Base-by-base conservation (phyloP, 2,888 invertebrate genomes). In the Brenthis daphne region DNA sequence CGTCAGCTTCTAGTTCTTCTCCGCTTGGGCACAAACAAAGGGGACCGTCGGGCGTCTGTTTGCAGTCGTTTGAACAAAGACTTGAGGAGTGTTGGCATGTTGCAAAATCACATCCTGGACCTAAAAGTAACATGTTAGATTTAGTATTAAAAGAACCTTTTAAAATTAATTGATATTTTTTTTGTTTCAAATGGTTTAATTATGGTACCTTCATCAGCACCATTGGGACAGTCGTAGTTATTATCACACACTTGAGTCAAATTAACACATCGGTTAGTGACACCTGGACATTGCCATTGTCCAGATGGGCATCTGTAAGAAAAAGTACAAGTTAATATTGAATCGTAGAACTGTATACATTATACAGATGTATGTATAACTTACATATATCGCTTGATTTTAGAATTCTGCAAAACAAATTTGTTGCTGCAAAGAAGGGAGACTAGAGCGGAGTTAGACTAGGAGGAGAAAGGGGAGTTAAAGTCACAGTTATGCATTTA, bases 11-110 rank as follows among this genome's bases (percentile, higher is more conserved):
- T 5, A 99, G 90, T 74, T 96, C 95, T 85, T 99, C 98, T 0
- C 99, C 99, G 0, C 91, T 84, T 0, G 98, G 99, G 85, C 99
- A 99, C 0, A 96, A 94, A 82, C 99, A 99, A 57, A 97, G 90
- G 0, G 98, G 97, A 0, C 99, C 99, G 47, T 91, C 84, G 0
- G 98, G 98, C 0, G 98, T 98, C 82, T 97, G 96, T 75, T 96
- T 96, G 85, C 98, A 98, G 2, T 94, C 95, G 82, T 96, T 96
- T 2, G 97, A 96, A 83, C 99, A 99, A 5, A 96, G 93, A 0
- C 96, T 96, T 0, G 88, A 89, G 79, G 96, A 96, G 82, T 96
- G 96, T 57, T 94, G 89, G 81, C 98, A 98, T 79, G 97, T 96
- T 0, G 95, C 95, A 61, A 97, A 93, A 78, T 96, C 97, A 82